These are phyloP conservation scores for Anarhynchus alexandrinus DNA, from an alignment of 2,113 vertebrate genomes.

Conservation along the genomic window DNA sequence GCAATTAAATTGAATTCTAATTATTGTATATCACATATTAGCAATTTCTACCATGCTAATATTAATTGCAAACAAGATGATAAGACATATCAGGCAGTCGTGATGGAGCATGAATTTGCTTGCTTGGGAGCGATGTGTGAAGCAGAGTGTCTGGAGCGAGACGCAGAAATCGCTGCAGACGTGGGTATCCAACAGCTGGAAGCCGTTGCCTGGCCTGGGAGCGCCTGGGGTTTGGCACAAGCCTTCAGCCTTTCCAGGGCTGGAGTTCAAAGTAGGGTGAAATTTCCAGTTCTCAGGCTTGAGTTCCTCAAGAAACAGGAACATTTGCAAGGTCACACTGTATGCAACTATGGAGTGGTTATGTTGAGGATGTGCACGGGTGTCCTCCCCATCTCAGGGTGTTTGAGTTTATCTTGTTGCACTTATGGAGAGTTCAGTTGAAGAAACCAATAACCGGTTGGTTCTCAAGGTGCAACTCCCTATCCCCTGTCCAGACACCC, in stretches of 20 bases:
- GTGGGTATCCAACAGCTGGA: neutral
- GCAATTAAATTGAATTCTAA: constrained; percentile 50
- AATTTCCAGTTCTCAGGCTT: neutral
- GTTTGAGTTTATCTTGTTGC: neutral
- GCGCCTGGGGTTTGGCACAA: accelerated
- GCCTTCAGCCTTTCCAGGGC: neutral
- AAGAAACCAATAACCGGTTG: accelerated
- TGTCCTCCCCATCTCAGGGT: neutral
- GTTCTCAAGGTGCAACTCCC: neutral
- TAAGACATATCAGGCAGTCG: neutral
- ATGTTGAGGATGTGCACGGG: accelerated
- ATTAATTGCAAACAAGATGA: constrained; percentile 19
- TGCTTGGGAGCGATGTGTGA: neutral
- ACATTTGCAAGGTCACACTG: too few relatives aligned
- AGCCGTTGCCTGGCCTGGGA: neutral
- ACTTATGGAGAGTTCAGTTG: neutral
- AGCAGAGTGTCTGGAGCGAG: neutral
- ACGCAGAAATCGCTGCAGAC: neutral
- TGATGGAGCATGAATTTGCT: neutral
- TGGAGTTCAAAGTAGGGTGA: neutral
- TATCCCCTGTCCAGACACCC: neutral
- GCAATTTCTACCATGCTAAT: constrained; percentile 28
- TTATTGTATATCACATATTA: constrained; percentile 38
- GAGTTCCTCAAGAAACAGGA: neutral
- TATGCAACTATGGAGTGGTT: accelerated